These are phyloP conservation scores for Rafetus swinhoei DNA, from an alignment of 2,113 vertebrate genomes.

Conservation along the genomic window DNA sequence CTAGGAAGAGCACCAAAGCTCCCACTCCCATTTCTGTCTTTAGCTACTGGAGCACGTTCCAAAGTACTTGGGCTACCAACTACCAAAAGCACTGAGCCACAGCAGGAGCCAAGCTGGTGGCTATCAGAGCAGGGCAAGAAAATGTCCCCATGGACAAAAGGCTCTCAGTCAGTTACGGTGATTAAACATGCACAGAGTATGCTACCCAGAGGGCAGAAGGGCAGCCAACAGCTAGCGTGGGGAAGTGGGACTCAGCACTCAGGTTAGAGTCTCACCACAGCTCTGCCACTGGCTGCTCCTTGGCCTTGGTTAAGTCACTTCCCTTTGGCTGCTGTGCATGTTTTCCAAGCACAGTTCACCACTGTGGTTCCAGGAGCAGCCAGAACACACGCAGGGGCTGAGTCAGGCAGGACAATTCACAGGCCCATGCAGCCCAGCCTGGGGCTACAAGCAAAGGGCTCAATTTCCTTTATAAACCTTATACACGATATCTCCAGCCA, in stretches of 20 bases:
- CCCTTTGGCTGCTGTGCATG: neutral
- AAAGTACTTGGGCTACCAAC: neutral
- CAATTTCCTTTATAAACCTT: slow-evolving; percentile 43
- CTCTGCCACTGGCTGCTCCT: neutral
- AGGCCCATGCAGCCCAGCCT: neutral
- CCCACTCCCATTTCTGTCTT: neutral
- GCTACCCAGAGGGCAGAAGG: neutral
- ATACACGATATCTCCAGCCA: neutral
- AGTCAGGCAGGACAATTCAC: neutral
- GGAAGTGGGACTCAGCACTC: neutral
- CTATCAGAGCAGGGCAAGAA: neutral
- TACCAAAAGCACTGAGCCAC: neutral
- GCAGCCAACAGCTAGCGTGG: neutral
- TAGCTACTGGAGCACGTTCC: neutral
- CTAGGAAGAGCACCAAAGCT: neutral
- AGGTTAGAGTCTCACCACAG: neutral
- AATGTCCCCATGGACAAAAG: accelerated
- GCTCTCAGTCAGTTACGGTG: neutral
- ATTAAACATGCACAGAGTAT: neutral
- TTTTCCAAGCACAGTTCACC: neutral
- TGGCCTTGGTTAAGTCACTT: neutral
- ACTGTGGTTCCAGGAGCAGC: neutral
- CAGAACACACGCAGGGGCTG: too few species aligned
- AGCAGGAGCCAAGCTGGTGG: neutral
- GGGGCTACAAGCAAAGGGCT: neutral